Evolutionary conservation across 2,888 invertebrate species (phyloP).

Genomic region (Eumerus sabulonum): DNA sequence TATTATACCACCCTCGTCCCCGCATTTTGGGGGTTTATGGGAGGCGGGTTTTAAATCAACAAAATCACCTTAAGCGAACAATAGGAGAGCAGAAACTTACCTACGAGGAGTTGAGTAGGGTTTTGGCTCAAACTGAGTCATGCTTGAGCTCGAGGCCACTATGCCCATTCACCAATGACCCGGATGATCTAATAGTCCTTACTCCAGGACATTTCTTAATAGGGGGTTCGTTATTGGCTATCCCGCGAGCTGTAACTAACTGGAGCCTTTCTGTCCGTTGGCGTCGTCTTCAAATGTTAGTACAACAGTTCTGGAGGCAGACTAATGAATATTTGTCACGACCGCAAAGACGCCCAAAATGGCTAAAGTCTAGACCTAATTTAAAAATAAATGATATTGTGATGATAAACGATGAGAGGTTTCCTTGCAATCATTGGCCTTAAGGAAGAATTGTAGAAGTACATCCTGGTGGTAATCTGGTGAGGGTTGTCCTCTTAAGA

Average conservation of each 20-base stretch:
- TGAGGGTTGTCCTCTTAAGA: background rate
- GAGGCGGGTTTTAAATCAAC: background rate
- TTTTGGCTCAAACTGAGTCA: background rate
- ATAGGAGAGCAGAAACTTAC: too few relatives aligned
- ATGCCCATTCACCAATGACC: too few relatives aligned
- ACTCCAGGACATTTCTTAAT: background rate
- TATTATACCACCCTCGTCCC: too few relatives aligned
- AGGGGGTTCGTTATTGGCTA: background rate
- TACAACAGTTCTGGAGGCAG: too few relatives aligned
- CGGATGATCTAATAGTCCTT: background rate
- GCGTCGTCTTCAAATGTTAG: background rate
- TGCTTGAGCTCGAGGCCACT: background rate
- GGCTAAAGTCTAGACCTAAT: too few relatives aligned
- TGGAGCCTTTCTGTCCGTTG: background rate
- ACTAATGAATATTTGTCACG: too few relatives aligned
- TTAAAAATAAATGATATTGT: too few relatives aligned
- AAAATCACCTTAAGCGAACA: too few relatives aligned
- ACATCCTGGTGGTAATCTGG: background rate
- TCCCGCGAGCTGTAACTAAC: too few relatives aligned
- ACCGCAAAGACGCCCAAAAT: too few relatives aligned
- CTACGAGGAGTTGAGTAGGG: background rate
- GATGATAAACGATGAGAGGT: too few relatives aligned
- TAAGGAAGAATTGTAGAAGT: background rate
- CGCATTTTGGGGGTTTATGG: background rate
- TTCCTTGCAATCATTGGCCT: too few relatives aligned